phyloP scores from a whole-genome alignment of 2,113 vertebrate species.

The Accipiter cooperii region DNA sequence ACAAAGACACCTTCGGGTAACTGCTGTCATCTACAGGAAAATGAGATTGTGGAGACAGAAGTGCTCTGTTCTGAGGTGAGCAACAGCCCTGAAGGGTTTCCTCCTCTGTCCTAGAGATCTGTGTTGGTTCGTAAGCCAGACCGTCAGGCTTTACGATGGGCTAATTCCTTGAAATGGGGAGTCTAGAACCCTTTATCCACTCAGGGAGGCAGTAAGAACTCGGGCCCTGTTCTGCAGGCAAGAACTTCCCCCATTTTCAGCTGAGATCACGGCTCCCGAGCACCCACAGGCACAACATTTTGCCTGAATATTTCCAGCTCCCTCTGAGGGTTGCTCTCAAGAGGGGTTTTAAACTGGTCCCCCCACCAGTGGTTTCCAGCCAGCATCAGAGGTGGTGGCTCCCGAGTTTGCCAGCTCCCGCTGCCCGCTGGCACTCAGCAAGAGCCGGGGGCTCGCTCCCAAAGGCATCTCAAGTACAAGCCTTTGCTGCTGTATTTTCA shows the following conservation, averaged over 20 bases:
- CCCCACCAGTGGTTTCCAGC: background rate
- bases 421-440: background rate
- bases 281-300: background rate
- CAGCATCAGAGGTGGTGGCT: background rate
- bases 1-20: background rate
- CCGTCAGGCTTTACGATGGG: background rate
- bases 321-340: background rate
- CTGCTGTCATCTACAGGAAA: background rate
- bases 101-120: background rate
- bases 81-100: background rate
- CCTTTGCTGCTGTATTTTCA: background rate
- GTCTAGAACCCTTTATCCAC: background rate
- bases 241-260: background rate
- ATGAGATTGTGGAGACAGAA: background rate
- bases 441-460: rapidly evolving
- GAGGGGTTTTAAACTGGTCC: background rate
- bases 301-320: background rate
- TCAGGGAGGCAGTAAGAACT: background rate
- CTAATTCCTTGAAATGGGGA: background rate
- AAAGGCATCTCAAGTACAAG: background rate
- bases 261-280: background rate
- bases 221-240: background rate
- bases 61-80: background rate
- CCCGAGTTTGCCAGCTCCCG: background rate
- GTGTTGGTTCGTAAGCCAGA: background rate